These are phyloP conservation scores for Leucophenga montana DNA, from an alignment of 2,888 invertebrate genomes.

Conservation along the genomic window DNA sequence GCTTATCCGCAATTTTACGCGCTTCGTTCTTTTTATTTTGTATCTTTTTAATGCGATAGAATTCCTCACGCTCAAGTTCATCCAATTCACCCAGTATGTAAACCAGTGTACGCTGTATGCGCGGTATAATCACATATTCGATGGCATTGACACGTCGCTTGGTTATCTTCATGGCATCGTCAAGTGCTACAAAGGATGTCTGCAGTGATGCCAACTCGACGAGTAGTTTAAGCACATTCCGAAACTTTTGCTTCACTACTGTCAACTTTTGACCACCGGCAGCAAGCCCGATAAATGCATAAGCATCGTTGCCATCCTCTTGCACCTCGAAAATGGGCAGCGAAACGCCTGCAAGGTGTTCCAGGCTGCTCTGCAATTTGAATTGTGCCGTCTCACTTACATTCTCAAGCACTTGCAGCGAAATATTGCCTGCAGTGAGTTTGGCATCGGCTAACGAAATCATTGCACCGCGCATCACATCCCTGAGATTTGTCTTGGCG, in stretches of 20 bases:
- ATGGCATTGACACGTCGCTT: slow-evolving; percentile 99
- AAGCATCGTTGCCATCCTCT: slow-evolving; percentile 93
- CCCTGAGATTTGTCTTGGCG: slow-evolving; percentile 76
- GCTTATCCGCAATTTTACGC: slow-evolving; percentile 79
- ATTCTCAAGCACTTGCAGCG: slow-evolving; percentile 97
- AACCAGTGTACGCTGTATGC: slow-evolving; percentile 94
- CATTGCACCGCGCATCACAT: slow-evolving; percentile 99
- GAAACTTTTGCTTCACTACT: slow-evolving; percentile 98
- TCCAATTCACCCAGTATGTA: slow-evolving; percentile 99
- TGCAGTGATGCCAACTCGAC: slow-evolving; percentile 98
- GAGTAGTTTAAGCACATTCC: slow-evolving; percentile 93
- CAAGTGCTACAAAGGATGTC: slow-evolving; percentile 97
- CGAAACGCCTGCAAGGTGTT: slow-evolving; percentile 98
- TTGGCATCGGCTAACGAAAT: slow-evolving; percentile 99
- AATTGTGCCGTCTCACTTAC: slow-evolving; percentile 96
- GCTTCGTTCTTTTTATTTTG: slow-evolving; percentile 96
- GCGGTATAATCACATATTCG: slow-evolving; percentile 97
- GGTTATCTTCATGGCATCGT: slow-evolving; percentile 99
- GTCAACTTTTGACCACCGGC: slow-evolving; percentile 97
- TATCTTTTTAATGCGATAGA: slow-evolving; percentile 94
- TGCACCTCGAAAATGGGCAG: slow-evolving; percentile 87
- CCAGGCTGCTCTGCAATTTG: slow-evolving; percentile 96
- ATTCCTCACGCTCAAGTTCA: slow-evolving; percentile 98
- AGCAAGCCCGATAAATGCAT: slow-evolving; percentile 96
- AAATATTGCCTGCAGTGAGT: slow-evolving; percentile 98